These are phyloP conservation scores for Stichodactyla mertensii DNA, from an alignment of 64 coral and sea anemone genomes.

Conservation along the genomic window DNA sequence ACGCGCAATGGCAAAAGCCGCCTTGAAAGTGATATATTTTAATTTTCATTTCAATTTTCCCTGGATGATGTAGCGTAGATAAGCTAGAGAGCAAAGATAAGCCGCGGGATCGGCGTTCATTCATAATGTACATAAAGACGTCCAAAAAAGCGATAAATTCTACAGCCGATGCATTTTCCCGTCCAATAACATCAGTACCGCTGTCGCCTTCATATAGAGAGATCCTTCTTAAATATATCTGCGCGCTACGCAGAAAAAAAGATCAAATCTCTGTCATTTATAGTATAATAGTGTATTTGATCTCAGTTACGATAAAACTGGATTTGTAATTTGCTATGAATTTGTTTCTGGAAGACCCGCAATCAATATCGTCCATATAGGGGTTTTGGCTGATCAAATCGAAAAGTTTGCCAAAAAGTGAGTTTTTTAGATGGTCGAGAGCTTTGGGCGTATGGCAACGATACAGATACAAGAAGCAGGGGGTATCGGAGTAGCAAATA, in stretches of 20 bases:
- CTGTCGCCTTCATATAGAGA: background rate
- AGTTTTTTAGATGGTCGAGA: background rate
- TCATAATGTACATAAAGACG: background rate
- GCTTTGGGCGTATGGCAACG: background rate
- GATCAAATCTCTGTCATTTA: conserved; percentile 12
- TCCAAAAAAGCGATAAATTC: background rate
- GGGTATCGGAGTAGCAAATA: background rate
- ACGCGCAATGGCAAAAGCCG: too few species aligned
- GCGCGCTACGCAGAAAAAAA: background rate
- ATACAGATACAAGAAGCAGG: background rate
- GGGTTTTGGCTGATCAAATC: background rate
- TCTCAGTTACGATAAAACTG: background rate
- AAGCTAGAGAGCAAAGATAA: background rate
- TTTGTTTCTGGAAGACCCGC: background rate
- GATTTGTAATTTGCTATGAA: background rate
- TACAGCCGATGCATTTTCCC: background rate
- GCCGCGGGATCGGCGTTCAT: background rate
- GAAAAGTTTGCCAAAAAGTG: background rate
- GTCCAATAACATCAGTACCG: background rate
- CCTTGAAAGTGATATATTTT: too few species aligned
- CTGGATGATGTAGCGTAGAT: background rate
- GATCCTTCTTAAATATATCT: conserved; percentile 5
- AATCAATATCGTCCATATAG: background rate
- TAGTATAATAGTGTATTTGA: conserved; percentile 13
- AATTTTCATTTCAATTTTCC: too few species aligned